Evolutionary conservation across 2,113 vertebrate genomes (phyloP), one percentile per base, ranked within the genome.

Genomic region (Pungitius pungitius): DNA sequence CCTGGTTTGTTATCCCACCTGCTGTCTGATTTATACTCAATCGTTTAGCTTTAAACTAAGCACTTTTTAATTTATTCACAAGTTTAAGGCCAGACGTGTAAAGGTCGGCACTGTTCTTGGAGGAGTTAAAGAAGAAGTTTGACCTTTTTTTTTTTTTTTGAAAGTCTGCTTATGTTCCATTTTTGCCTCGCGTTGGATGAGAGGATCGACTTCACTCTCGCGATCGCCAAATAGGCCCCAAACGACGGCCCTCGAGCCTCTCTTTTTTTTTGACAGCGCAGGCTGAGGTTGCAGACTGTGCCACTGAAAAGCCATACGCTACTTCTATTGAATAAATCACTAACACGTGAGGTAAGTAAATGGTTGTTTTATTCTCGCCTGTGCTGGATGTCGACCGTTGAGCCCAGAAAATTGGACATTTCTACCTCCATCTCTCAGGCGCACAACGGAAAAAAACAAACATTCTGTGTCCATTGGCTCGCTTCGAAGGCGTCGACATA

Each of bases 351-450:
- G 75, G 62, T 83, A 51, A 59, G 39, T 73, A 52, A 86, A 77
- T 33, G 63, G 43, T 78, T 54, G 47, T 65, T n/a, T 75, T 30
- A 68, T 80, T 81, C 58, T 80, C 71, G 63, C 71, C 81, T 81
- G 24, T 75, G 85, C 87, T 83, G 85, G 83, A 81, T 81, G 40
- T 74, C 11, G 72, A 78, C 62, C 61, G 76, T 49, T 62, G n/a
- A 63, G 51, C 83, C 75, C 80, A 65, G 86, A 73, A n/a, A n/a
- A 78, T 45, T 37, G 67, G 81, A 80, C 71, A 63, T 77, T 86
- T 91, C 90, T 91, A 92, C 91, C 90, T 92, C 91, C 82, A 86
- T 88, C 84, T 77, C 89, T 90, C 86, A 86, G 88, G 84, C 88
- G 75, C 72, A 67, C 54, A 40, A 56, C 3, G 26, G 54, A 52